Evolutionary conservation across 2,113 vertebrate genomes (phyloP).

Genomic region (Anoura caudifer): DNA sequence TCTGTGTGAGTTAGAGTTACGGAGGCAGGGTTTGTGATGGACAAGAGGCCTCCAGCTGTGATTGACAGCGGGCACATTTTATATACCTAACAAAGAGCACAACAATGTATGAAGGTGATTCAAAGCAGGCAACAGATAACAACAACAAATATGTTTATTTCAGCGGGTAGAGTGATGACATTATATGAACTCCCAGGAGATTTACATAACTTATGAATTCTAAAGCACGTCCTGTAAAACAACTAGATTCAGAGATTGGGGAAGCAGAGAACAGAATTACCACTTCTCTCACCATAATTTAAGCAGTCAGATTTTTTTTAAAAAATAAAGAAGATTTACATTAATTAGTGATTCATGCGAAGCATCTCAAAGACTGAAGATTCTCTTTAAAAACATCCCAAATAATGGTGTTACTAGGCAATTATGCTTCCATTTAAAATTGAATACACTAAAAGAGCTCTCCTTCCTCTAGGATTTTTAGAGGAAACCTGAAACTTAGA

Average conservation of each 20-base stretch:
- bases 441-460: slow-evolving; percentile 24
- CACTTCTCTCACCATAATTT: not conserved
- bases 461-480: not conserved
- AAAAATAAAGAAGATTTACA: not conserved
- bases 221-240: not conserved
- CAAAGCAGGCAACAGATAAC: not conserved
- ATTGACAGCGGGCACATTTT: not conserved
- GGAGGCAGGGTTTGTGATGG: not conserved
- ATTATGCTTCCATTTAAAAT: slow-evolving; percentile 47
- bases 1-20: not conserved
- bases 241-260: not conserved
- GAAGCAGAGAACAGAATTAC: not conserved
- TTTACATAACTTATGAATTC: not conserved
- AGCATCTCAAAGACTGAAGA: not conserved
- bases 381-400: not conserved
- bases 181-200: not conserved
- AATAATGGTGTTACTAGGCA: not conserved
- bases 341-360: not conserved
- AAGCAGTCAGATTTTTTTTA: not conserved
- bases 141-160: not conserved
- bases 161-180: not conserved
- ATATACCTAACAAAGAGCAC: not conserved
- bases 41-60: not conserved
- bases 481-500: slow-evolving; percentile 52
- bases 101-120: not conserved